Evolutionary conservation across 2,797 vertebrate genomes (phyloP).

Genomic region (Aldrovandia affinis): DNA sequence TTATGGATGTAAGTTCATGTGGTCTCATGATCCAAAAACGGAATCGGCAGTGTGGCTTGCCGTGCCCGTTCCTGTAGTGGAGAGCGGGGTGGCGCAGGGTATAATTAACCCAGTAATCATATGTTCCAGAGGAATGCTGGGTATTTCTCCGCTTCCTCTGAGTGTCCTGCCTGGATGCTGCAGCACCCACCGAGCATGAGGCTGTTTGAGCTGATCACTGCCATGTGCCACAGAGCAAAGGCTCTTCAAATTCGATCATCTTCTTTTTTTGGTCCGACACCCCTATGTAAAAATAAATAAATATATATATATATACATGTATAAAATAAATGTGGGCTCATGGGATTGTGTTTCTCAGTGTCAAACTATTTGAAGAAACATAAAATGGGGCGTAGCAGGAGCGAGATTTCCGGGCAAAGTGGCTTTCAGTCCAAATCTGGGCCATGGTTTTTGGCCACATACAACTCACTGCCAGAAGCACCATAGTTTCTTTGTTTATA

Average conservation of each 20-base stretch:
- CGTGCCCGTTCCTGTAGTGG: background rate
- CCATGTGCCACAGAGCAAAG: background rate
- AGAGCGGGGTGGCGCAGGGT: background rate
- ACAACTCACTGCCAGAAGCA: background rate
- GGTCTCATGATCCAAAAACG: background rate
- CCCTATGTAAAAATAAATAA: background rate
- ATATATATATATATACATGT: too few species aligned
- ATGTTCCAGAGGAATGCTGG: constrained; percentile 13
- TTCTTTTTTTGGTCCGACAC: background rate
- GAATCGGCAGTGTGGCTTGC: background rate
- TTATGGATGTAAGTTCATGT: background rate
- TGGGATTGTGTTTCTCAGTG: background rate
- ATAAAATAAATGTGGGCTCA: background rate
- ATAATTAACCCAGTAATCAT: constrained; percentile 18
- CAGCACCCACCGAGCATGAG: background rate
- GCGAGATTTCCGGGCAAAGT: background rate
- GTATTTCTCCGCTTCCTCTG: background rate
- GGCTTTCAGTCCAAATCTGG: background rate
- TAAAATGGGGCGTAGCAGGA: background rate
- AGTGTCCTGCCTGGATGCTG: background rate
- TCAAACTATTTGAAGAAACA: background rate
- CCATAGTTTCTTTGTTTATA: background rate
- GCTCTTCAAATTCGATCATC: background rate
- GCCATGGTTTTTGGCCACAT: background rate
- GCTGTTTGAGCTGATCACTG: background rate